Evolutionary conservation across 2,888 invertebrate species (phyloP), one percentile per base, ranked within the genome.

Genomic region (Euplexia lucipara): DNA sequence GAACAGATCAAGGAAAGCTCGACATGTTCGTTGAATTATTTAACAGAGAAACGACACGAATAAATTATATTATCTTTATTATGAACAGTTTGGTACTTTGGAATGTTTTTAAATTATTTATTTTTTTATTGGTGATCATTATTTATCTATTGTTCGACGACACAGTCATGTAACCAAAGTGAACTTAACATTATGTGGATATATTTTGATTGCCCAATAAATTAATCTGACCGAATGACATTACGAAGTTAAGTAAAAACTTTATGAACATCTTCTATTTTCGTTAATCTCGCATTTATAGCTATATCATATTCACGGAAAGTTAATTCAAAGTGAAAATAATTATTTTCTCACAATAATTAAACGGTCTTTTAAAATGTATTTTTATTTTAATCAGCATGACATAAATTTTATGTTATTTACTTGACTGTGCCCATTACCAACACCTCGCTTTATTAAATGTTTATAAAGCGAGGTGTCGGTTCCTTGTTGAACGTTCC

Each of bases 21-120:
- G 77, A 78, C 63, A 67, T 76, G 74, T 69, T 70, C 73, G 61
- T 85, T 89, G 88, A 88, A 90, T 90, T 78, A 90, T 90, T 88
- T 78, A 90, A 77, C 53, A 88, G 88, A 85, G 88, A 90, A 90
- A 89, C 76, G 75, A 77, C 34, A 70, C 68, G 72, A 64, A 83
- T 84, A 75, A 74, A 79, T 81, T 82, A 82, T 79, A 42, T 62
- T 82, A 82, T 79, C 41, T 62, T 54, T 65, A 72, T 42, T 71
- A 62, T 10, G 34, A 53, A 58, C 34, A 20, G 5, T 51, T 44
- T 41, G 22, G 5, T 9, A 60, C 16, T 48, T 56, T 32, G 10
- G 30, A 22, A 68, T 20, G n/a, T 56, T 44, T 69, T 42, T 14
- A 42, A 52, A 54, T 32, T 54, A 22, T 14, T 61, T 32, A 18